Conservation (phyloP, 2,797 vertebrate genomes). For the Chloroceryle inda region DNA sequence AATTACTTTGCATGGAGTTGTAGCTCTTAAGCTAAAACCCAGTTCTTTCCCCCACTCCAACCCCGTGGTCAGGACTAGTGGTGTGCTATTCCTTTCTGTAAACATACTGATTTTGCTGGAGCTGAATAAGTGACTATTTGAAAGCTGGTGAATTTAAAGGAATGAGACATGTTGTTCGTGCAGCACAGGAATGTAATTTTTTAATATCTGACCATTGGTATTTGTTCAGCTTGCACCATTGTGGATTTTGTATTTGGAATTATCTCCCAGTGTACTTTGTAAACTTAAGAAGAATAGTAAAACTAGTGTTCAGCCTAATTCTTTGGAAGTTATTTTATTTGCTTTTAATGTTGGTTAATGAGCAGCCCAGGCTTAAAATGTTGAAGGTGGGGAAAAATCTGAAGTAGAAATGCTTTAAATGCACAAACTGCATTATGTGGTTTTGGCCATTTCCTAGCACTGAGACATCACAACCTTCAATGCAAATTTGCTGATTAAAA, state of each 20-base stretch:
- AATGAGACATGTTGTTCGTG: not conserved
- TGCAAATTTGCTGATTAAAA: not conserved
- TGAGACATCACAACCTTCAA: not conserved
- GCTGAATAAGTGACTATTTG: not conserved
- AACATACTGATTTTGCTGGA: not conserved
- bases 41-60: not conserved
- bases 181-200: not conserved
- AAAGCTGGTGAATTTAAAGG: not conserved
- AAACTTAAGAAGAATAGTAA: not conserved
- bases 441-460: not conserved
- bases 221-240: not conserved
- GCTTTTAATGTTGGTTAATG: not conserved
- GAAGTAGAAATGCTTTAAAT: not conserved
- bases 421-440: not conserved
- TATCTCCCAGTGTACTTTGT: not conserved
- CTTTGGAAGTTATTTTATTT: not conserved
- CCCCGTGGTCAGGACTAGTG: accelerated
- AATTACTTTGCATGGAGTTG: not conserved
- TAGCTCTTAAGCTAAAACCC: not conserved
- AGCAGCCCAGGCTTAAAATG: not conserved
- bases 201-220: not conserved
- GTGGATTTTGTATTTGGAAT: not conserved
- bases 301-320: not conserved
- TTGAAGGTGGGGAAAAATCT: not conserved
- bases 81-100: not conserved